Percentiles rank a stretch among this genome's conserved stretches.
phyloP scores from a whole-genome alignment of 1,140 invertebrate species.

The Bombus confusus region DNA sequence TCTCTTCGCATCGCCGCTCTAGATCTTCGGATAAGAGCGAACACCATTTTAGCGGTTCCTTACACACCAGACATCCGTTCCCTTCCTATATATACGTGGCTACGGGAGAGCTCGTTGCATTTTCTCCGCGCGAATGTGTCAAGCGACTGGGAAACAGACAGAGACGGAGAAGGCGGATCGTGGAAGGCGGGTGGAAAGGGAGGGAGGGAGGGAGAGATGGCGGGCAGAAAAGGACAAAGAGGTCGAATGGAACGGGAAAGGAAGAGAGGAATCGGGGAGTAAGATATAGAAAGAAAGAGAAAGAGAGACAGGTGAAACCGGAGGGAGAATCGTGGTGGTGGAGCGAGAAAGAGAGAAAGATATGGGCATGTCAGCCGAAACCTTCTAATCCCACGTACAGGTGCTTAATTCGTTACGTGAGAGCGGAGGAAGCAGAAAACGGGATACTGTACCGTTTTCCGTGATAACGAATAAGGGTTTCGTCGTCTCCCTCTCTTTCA shows the following conservation, averaged over 20 bases:
- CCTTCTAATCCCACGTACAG: slow-evolving; percentile 59
- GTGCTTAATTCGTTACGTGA: slow-evolving; percentile 61
- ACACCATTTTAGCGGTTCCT: slow-evolving; percentile 84
- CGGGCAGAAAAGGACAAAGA: slow-evolving; percentile 32
- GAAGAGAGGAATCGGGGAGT: slow-evolving; percentile 15
- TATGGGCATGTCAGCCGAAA: slow-evolving; percentile 51
- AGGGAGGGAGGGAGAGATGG: slow-evolving; percentile 11
- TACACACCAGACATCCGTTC: slow-evolving; percentile 83
- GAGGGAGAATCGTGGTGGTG: not conserved
- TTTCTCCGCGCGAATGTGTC: slow-evolving; percentile 66
- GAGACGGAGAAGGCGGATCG: slow-evolving; percentile 13
- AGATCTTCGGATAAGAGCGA: slow-evolving; percentile 82
- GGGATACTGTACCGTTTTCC: slow-evolving; percentile 64
- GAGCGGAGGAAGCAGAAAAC: slow-evolving; percentile 58
- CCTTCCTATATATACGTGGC: slow-evolving; percentile 58
- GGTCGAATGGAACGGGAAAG: slow-evolving; percentile 6
- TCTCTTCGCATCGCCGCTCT: slow-evolving; percentile 83
- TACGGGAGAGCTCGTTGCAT: slow-evolving; percentile 53
- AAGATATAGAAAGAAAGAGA: slow-evolving; percentile 9
- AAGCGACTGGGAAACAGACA: slow-evolving; percentile 55
- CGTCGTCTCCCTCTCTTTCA: slow-evolving; percentile 3
- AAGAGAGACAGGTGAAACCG: not conserved
- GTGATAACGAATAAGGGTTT: slow-evolving; percentile 62
- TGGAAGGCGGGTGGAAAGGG: not conserved
- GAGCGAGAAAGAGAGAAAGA: slow-evolving; percentile 12